Base-by-base conservation (phyloP, 2,888 invertebrate species). In the Drosophila nigricruria region DNA sequence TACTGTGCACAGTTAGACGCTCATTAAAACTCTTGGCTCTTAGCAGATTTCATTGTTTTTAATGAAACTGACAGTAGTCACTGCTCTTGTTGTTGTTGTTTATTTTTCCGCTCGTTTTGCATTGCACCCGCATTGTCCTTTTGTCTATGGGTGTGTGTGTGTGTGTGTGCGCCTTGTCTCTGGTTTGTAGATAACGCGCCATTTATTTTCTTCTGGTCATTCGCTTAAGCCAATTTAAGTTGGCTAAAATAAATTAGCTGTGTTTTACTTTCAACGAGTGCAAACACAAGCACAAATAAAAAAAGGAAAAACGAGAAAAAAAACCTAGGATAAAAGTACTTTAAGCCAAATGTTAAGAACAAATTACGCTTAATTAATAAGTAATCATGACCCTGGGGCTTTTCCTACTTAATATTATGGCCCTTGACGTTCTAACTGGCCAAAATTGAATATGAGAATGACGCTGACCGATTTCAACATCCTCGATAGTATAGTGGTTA, bases 31-130 rank as follows among this genome's bases (percentile, higher is more conserved):
- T 88, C 78, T 77, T 80, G 80, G 80, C 82, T 88, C 88, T 89
- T 85, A 80, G 86, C 88, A 82, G 88, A 89, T 89, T 88, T 89
- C 82, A 88, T 88, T 88, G 84, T 88, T 88, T 81, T 88, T 88
- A 88, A 88, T 86, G 87, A 86, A 85, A 83, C 82, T 82, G 86
- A 70, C 86, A 88, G 82, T 78, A 76, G 72, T 75, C 47, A n/a
- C 27, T 49, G 45, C 53, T 34, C 58, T 65, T 69, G 54, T 53
- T 77, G 45, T 49, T 66, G 30, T 59, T 69, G 57, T 32, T 79
- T 50, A 30, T 64, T 57, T 69, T 56, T 38, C 43, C 61, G 42
- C 57, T 71, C 65, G 65, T 69, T 84, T 83, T 83, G 77, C 87
- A 83, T 78, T 79, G 77, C 81, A 81, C 79, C 84, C 87, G 81